A percentile compares a stretch with the other conserved stretches of the same genome.
Conservation (phyloP, 2,888 invertebrate genomes). For the Halictus quadricinctus region DNA sequence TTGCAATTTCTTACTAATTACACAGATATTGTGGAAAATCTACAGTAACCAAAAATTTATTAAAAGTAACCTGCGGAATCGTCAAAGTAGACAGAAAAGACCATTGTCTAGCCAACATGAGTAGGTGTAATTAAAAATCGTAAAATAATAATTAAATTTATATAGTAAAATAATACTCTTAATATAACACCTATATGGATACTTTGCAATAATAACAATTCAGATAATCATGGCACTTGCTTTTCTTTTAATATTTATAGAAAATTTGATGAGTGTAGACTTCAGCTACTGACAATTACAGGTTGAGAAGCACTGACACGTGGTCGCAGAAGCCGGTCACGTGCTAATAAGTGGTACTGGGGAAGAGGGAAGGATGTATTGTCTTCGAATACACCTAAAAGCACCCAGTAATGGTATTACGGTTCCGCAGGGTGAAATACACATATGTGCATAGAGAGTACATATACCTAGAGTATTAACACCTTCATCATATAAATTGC, state of each 20-base stretch:
- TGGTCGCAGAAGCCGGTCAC: conserved; percentile 10
- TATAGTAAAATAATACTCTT: too few relatives aligned
- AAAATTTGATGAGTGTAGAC: background rate
- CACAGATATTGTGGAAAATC: too few relatives aligned
- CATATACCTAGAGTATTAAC: background rate
- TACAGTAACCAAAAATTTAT: too few relatives aligned
- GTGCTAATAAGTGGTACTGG: background rate
- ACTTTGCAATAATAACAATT: background rate
- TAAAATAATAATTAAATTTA: too few relatives aligned
- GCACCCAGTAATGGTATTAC: conserved; percentile 10
- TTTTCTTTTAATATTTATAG: background rate
- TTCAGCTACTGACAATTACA: background rate
- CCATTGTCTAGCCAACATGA: too few relatives aligned
- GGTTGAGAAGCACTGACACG: conserved; percentile 7
- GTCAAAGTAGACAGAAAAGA: too few relatives aligned
- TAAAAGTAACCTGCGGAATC: too few relatives aligned
- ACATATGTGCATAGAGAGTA: background rate
- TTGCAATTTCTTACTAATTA: background rate
- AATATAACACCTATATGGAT: too few relatives aligned
- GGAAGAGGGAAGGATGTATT: conserved; percentile 2
- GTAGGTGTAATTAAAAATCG: too few relatives aligned
- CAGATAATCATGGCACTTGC: background rate
- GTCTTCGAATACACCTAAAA: conserved; percentile 2
- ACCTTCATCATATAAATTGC: background rate
- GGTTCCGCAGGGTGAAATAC: background rate